phyloP scores from a whole-genome alignment of 2,888 invertebrate genomes.

The Leptarthrus brevirostris region DNA sequence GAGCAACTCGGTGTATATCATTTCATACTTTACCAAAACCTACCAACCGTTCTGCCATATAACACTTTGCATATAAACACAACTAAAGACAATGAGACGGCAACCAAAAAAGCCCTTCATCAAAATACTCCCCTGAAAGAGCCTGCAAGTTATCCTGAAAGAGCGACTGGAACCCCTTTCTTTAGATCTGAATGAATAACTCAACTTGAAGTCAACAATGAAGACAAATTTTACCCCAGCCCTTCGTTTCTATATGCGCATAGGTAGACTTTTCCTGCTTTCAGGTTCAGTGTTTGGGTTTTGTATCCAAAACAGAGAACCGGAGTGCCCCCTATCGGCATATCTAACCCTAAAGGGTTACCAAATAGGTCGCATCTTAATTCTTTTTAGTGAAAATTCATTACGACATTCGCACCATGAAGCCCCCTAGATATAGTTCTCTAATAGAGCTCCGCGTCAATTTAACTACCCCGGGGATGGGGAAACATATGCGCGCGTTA shows the following conservation, averaged over 20 bases:
- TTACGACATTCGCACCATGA: constrained; percentile 44
- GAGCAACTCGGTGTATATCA: constrained; percentile 26
- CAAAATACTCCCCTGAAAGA: constrained; percentile 30
- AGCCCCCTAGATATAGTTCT: constrained; percentile 15
- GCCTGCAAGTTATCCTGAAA: constrained; percentile 21
- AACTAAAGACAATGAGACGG: constrained; percentile 44
- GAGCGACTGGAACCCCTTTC: constrained; percentile 30
- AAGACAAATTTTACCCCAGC: constrained; percentile 52
- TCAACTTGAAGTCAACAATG: constrained; percentile 55
- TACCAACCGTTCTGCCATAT: constrained; percentile 57
- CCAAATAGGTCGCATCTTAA: constrained; percentile 44
- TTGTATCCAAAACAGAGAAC: constrained; percentile 2
- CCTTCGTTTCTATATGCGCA: neutral
- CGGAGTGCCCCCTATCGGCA: constrained; percentile 5
- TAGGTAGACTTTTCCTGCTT: neutral
- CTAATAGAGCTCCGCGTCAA: constrained; percentile 25
- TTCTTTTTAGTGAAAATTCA: constrained; percentile 48
- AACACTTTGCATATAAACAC: constrained; percentile 56
- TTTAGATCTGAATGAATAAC: constrained; percentile 49
- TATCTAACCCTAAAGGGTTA: constrained; percentile 36
- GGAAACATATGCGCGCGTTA: constrained; percentile 30
- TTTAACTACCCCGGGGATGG: neutral
- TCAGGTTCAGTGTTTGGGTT: neutral
- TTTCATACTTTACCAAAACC: constrained; percentile 38
- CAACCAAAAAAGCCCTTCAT: constrained; percentile 45